Base-by-base conservation (phyloP, 1,140 invertebrate genomes). In the Drosophila lacteicornis region DNA sequence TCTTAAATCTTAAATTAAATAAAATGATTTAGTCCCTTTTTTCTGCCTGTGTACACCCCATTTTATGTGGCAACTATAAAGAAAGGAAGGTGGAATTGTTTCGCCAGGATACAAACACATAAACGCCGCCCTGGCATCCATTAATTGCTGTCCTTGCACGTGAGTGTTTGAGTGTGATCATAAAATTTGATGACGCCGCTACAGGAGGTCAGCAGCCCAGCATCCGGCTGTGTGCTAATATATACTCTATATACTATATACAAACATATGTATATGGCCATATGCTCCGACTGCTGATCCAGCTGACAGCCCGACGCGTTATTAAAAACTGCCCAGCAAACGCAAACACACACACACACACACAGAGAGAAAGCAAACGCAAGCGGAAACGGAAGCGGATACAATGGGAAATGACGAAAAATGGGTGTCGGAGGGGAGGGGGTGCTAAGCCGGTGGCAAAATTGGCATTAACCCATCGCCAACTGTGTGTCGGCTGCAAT, bases 111-210 rank as follows among this genome's bases (percentile, higher is more conserved):
- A 57, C 15, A 63, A 43, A 36, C 49, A 74, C 67, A 82, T 71
- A 66, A 83, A 83, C 66, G 56, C 43, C 43, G 63, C 46, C 69
- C 60, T 22, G 62, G 45, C 45, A 62, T 65, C 76, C 80, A 83
- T 86, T 86, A 86, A 86, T 86, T 86, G 83, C 83, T 63, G 46
- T 57, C 61, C 55, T 57, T 45, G 76, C 67, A 84, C 75, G 51
- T 77, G 78, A 77, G 68, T 68, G 74, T 75, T 77, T 78, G 75
- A 81, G 82, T 82, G 79, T 47, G 75, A 75, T 60, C 76, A 65
- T 86, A 67, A 86, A 86, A 86, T 80, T 86, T 87, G 75, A 86
- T 82, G 83, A 66, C 70, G 57, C 70, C 58, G 67, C 56, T 47
- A 70, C 33, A 79, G 36, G 38, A 56, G 30, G 36, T 30, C 38